Evolutionary conservation across 2,113 vertebrate genomes (phyloP).

Genomic region (Ammodytes dubius): DNA sequence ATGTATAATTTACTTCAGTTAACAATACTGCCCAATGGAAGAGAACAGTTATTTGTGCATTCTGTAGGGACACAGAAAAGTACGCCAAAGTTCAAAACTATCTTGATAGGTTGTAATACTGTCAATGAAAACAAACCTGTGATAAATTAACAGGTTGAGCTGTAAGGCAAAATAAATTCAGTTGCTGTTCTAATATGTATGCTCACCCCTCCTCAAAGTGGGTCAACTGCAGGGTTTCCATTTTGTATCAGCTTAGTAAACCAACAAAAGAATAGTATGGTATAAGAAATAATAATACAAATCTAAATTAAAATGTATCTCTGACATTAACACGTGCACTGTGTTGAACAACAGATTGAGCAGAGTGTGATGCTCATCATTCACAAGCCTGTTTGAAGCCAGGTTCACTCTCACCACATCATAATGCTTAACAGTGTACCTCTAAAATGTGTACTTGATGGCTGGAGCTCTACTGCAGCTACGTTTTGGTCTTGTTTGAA

Average conservation of each 20-base stretch:
- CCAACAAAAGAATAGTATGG: not conserved
- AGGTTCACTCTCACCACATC: conserved; percentile 52
- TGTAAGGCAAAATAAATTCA: conserved; percentile 24
- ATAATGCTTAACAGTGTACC: conserved; percentile 74
- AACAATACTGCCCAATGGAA: conserved; percentile 8
- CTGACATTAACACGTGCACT: conserved; percentile 11
- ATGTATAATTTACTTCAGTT: conserved; percentile 1
- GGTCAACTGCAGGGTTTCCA: not conserved
- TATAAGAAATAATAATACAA: conserved; percentile 1
- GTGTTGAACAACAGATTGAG: conserved; percentile 2
- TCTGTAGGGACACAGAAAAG: conserved; percentile 29
- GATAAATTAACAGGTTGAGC: conserved; percentile 2
- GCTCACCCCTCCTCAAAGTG: not conserved
- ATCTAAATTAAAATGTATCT: not conserved
- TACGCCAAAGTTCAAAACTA: conserved; percentile 9
- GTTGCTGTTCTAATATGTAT: conserved; percentile 4
- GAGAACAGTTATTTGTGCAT: conserved; percentile 21
- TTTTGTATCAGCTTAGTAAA: conserved; percentile 2
- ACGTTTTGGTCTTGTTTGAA: conserved; percentile 77
- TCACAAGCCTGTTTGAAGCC: conserved; percentile 79
- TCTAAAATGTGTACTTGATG: conserved; percentile 85
- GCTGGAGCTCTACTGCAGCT: conserved; percentile 84
- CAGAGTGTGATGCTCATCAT: conserved; percentile 6
- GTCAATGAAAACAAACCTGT: conserved; percentile 25
- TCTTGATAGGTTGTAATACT: conserved; percentile 2